Base-by-base conservation (phyloP, 2,888 invertebrate species). In the Noctua fimbriata region DNA sequence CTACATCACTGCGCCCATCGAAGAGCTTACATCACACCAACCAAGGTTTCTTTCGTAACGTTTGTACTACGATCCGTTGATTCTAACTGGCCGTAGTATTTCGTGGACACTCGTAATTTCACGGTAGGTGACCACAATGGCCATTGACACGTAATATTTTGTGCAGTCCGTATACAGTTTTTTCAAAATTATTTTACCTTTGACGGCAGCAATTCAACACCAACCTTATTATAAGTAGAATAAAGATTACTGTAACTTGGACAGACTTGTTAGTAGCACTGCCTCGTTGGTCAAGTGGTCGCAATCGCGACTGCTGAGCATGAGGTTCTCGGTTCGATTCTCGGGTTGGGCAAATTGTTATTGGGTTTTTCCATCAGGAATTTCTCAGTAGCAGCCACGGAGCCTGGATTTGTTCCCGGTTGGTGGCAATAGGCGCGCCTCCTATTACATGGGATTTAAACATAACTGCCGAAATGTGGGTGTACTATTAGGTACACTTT, bases 81-180 rank as follows among this genome's bases (percentile, higher is more conserved):
- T 69, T 82, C 77, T 79, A 86, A 83, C 80, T 52, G 69, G 82
- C 78, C 84, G 69, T 86, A 86, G 84, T 82, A 87, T 86, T 86
- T 86, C 79, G 82, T 87, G 85, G 78, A 75, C 65, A 75, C 77
- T 73, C 73, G 79, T 85, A 80, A 84, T 89, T 88, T 85, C 80
- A 89, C 85, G 89, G 86, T 82, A 28, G 69, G 76, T 78, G 82
- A 79, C 16, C 81, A 88, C 75, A 76, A 75, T 87, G 73, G 73
- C 83, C 79, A 69, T 60, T 41, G 63, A 73, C 78, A 80, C 82
- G 84, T 82, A 78, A 78, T 83, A 67, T 77, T 82, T 80, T 67
- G 49, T 36, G 73, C 63, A 73, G 70, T 73, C 9, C 12, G 47
- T 63, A 72, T 32, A 21, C 63, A 21, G 63, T 10, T 32, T 18